Percentiles rank a stretch among this genome's conserved stretches.
phyloP scores from a whole-genome alignment of 2,113 vertebrate genomes.

The Lonchura striata region DNA sequence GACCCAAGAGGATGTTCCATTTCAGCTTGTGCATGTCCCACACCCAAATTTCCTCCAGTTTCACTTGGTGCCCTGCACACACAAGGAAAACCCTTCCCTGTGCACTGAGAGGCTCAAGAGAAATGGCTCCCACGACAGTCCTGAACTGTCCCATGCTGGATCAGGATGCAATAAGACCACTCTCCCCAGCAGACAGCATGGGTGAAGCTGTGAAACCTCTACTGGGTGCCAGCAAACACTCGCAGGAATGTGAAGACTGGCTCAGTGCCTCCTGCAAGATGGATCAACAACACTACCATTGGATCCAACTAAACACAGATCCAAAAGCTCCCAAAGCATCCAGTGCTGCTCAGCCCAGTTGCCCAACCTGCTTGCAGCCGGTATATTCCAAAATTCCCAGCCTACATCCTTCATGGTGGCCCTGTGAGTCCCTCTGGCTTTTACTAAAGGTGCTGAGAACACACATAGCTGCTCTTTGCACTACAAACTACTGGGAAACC shows the following conservation, averaged over 20 bases:
- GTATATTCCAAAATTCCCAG: background rate
- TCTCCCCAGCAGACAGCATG: accelerated
- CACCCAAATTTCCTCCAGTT: background rate
- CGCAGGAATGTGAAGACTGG: background rate
- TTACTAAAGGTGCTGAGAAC: background rate
- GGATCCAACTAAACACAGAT: background rate
- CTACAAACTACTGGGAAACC: background rate
- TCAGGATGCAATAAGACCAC: background rate
- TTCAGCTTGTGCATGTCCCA: background rate
- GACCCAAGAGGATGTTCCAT: background rate
- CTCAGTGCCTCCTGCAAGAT: background rate
- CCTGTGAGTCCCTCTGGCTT: background rate
- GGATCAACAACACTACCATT: accelerated
- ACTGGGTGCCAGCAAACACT: background rate
- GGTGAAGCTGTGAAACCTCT: background rate
- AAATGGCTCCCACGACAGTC: background rate
- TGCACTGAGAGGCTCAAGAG: background rate
- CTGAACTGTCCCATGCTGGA: background rate
- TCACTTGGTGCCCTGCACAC: background rate
- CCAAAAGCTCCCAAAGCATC: background rate
- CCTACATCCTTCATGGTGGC: accelerated
- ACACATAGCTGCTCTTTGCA: accelerated
- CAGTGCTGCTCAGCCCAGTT: background rate
- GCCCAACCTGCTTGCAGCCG: background rate
- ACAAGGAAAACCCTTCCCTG: background rate